These are phyloP conservation scores for Heliothis virescens DNA, from an alignment of 1,140 invertebrate genomes.

Conservation along the genomic window DNA sequence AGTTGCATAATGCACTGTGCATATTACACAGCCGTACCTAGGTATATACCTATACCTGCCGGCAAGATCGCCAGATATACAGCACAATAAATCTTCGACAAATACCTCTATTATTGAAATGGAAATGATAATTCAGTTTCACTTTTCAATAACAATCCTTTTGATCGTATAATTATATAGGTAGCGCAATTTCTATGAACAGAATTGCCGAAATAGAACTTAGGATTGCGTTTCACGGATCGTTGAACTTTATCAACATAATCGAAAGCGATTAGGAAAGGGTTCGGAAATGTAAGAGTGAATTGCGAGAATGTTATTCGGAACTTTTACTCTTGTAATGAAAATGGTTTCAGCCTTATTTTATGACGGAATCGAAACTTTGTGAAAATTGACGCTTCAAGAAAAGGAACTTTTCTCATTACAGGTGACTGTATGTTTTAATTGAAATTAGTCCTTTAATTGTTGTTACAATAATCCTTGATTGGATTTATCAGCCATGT, in stretches of 20 bases:
- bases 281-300: slow-evolving; percentile 42
- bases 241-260: slow-evolving; percentile 39
- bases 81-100: neutral
- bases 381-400: neutral
- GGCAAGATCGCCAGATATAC: slow-evolving; percentile 1
- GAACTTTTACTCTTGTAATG: neutral
- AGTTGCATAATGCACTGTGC: slow-evolving; percentile 38
- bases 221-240: slow-evolving; percentile 43
- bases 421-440: neutral
- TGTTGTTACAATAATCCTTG: too few relatives aligned
- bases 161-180: slow-evolving; percentile 7
- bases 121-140: slow-evolving; percentile 27
- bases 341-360: slow-evolving; percentile 6
- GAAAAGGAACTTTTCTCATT: neutral
- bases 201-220: slow-evolving; percentile 10
- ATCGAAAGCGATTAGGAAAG: slow-evolving; percentile 47
- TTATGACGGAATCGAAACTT: neutral
- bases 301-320: slow-evolving; percentile 7
- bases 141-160: slow-evolving; percentile 34
- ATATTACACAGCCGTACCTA: neutral
- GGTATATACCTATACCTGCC: neutral
- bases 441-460: too few relatives aligned
- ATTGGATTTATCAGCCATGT: too few relatives aligned
- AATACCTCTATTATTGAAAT: slow-evolving; percentile 21
- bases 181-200: slow-evolving; percentile 12